Evolutionary conservation across 2,888 invertebrate species (phyloP), one percentile per base, ranked within the genome.

Genomic region (Drosophila macrospina): DNA sequence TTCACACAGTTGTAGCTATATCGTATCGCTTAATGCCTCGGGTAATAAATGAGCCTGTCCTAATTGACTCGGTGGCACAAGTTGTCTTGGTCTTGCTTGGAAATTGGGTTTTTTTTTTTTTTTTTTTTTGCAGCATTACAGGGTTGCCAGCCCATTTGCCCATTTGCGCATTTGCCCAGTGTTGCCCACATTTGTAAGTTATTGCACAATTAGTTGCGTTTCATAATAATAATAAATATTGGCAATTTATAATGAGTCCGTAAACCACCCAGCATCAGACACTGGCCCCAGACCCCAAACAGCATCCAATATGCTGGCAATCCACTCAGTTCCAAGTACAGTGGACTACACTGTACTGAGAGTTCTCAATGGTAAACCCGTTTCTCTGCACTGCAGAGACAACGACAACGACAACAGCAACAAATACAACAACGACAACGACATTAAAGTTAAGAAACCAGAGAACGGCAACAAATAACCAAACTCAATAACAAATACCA

Each of bases 161-260:
- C n/a, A n/a, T n/a, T n/a, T n/a, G n/a, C n/a, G n/a, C n/a, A n/a
- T n/a, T n/a, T n/a, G n/a, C 10, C 26, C 26, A 47, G 39, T 37
- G 39, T 11, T 20, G 41, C 15, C 13, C 6, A 34, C 41, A 41
- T 5, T 4, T 48, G 39, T 10, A 65, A 62, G 24, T 44, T 55
- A 64, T 78, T 80, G 72, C 65, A 84, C 76, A 69, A 78, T 76
- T 73, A 68, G 65, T 60, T 64, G 69, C 79, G 65, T 84, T 81
- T 80, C 84, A 81, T 78, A 84, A 61, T 73, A 84, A 80, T 71
- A 60, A 73, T 59, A 81, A 81, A 79, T 80, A 81, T 81, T 81
- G 76, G 65, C 67, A 78, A 78, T 78, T 78, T 81, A 73, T 76
- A 78, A 81, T 78, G 57, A 57, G 70, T 51, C 5, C 39, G 37